These are phyloP conservation scores for Cylloceria caligata DNA, from an alignment of 2,888 invertebrate genomes.

Conservation along the genomic window DNA sequence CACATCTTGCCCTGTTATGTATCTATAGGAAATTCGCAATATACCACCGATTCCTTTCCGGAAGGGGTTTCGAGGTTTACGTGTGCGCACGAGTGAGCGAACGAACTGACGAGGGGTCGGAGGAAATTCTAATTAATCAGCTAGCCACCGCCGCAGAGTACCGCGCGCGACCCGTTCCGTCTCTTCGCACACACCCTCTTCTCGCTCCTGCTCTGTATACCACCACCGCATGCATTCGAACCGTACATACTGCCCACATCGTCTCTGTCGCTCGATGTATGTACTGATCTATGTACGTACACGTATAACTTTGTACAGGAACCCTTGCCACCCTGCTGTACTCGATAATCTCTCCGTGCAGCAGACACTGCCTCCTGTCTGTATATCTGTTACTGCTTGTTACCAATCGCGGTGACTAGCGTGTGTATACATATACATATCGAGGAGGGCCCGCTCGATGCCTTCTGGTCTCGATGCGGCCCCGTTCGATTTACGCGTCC, in stretches of 20 bases:
- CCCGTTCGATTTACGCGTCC: conserved; percentile 43
- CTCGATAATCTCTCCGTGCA: conserved; percentile 49
- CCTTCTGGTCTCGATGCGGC: conserved; percentile 4
- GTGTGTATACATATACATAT: conserved; percentile 1
- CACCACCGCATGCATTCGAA: conserved; percentile 35
- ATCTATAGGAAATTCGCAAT: conserved; percentile 43
- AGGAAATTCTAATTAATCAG: conserved; percentile 82
- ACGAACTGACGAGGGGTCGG: conserved; percentile 58
- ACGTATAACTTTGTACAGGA: conserved; percentile 2
- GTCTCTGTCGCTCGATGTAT: conserved; percentile 18
- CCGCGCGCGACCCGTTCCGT: conserved; percentile 69
- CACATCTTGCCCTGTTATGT: not conserved
- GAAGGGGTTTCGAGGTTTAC: not conserved
- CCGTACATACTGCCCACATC: conserved; percentile 42
- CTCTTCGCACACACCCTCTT: conserved; percentile 48
- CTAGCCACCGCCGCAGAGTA: conserved; percentile 73
- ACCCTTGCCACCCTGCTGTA: conserved; percentile 7
- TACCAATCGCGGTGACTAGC: conserved; percentile 18
- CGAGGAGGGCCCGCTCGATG: conserved; percentile 30
- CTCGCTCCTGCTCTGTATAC: conserved; percentile 41
- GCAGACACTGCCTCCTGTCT: not conserved
- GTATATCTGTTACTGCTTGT: conserved; percentile 33
- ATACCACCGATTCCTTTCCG: conserved; percentile 37
- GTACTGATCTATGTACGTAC: conserved; percentile 1
- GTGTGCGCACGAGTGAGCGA: conserved; percentile 51